phyloP scores from a whole-genome alignment of 1,140 invertebrate species.

The Pachyrhynchus sulphureomaculatus region DNA sequence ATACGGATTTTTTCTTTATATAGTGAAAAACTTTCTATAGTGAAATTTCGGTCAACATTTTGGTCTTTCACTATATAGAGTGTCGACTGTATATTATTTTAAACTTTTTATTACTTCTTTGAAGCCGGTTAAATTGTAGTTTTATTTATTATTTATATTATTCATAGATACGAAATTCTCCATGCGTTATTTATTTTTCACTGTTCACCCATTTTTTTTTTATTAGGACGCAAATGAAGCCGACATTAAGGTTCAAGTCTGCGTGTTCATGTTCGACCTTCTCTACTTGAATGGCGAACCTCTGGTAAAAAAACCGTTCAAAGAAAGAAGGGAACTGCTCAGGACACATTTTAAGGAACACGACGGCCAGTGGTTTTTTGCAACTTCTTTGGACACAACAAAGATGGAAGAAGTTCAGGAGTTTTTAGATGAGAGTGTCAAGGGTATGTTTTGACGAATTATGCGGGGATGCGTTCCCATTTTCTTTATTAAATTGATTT shows the following conservation, averaged over 20 bases:
- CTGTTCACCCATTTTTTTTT: neutral
- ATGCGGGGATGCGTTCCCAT: neutral
- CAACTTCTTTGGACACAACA: conserved; percentile 78
- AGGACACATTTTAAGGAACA: conserved; percentile 73
- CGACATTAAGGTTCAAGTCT: conserved; percentile 96
- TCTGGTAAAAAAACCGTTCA: conserved; percentile 79
- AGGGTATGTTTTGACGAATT: conserved; percentile 50
- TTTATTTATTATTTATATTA: too few relatives aligned
- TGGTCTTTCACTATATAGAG: too few relatives aligned
- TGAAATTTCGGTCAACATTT: too few relatives aligned
- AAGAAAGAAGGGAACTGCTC: conserved; percentile 74
- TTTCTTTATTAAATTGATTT: too few relatives aligned
- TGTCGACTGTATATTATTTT: too few relatives aligned
- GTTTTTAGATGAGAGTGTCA: conserved; percentile 94
- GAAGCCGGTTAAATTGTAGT: too few relatives aligned
- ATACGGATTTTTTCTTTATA: too few relatives aligned
- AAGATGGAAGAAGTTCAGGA: conserved; percentile 91
- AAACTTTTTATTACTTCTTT: too few relatives aligned
- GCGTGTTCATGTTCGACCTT: conserved; percentile 97
- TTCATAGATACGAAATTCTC: neutral
- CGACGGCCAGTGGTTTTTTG: conserved; percentile 87
- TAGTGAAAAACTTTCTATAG: too few relatives aligned
- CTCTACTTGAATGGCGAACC: conserved; percentile 91
- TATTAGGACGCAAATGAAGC: conserved; percentile 78
- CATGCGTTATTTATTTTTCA: neutral